Evolutionary conservation across 2,797 vertebrate species (phyloP).

Genomic region (Vireo griseus): DNA sequence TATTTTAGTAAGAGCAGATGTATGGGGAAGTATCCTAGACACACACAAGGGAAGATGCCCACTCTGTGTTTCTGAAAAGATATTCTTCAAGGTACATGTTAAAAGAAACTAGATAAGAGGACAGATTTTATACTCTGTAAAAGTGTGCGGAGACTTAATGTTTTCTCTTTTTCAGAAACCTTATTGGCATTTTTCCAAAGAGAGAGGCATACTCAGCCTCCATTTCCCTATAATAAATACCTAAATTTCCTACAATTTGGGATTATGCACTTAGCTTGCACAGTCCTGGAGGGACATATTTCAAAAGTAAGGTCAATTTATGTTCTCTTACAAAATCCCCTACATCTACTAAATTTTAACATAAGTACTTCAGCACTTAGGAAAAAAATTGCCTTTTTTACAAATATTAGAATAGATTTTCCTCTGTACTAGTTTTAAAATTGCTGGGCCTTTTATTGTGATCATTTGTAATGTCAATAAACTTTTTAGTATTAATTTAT

Average conservation of each 20-base stretch:
- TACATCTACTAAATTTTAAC: neutral
- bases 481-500: neutral
- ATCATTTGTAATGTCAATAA: neutral
- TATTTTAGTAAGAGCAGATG: neutral
- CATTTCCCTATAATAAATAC: neutral
- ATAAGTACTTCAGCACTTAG: neutral
- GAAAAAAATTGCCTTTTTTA: neutral
- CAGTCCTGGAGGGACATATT: neutral
- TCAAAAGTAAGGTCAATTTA: neutral
- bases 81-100: neutral
- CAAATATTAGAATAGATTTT: neutral
- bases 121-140: neutral
- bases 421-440: neutral
- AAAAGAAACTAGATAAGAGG: neutral
- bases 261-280: neutral
- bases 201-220: neutral
- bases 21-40: neutral
- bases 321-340: fast-evolving
- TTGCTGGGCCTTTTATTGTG: neutral
- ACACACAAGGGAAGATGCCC: neutral
- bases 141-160: neutral
- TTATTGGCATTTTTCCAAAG: neutral
- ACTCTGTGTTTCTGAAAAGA: neutral
- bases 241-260: neutral
- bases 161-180: neutral